A percentile compares a stretch with the other conserved stretches of the same genome.
These are phyloP conservation scores for Lithobates pipiens DNA, from an alignment of 2,797 vertebrate genomes.

Conservation along the genomic window DNA sequence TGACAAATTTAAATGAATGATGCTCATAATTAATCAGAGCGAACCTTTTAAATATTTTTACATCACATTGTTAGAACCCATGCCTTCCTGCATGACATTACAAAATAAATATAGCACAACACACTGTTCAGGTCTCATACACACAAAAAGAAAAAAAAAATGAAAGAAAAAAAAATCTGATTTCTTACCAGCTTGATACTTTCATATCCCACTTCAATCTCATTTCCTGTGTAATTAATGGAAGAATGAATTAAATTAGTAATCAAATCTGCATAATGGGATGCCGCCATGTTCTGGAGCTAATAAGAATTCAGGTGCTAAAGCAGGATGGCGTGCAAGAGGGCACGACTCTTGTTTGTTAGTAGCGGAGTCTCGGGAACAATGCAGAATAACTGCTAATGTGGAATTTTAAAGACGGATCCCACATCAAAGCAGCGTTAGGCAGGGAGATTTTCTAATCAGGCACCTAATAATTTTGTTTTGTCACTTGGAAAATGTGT, in stretches of 20 bases:
- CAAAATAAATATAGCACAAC: neutral
- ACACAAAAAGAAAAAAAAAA: constrained; percentile 9
- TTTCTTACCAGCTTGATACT: constrained; percentile 51
- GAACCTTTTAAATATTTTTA: neutral
- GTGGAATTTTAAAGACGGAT: constrained; percentile 67
- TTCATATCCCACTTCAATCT: constrained; percentile 45
- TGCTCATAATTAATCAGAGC: neutral
- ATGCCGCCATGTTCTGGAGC: constrained; percentile 29
- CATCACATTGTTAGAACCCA: neutral
- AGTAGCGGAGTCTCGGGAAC: constrained; percentile 36
- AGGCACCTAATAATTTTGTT: constrained; percentile 77
- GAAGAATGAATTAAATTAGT: constrained; percentile 54
- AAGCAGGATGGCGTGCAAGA: constrained; percentile 30
- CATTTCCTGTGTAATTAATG: constrained; percentile 58
- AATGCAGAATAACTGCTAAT: constrained; percentile 66
- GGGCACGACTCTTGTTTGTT: constrained; percentile 41
- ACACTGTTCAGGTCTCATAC: neutral
- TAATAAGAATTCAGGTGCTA: constrained; percentile 43
- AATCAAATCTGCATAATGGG: constrained; percentile 58
- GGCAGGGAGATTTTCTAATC: constrained; percentile 75
- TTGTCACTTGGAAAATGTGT: constrained; percentile 73
- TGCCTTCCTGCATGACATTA: neutral
- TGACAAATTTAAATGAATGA: neutral
- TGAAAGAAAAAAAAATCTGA: constrained; percentile 17
- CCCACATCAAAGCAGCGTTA: constrained; percentile 68